A percentile compares a stretch with the other conserved stretches of the same genome.
These are phyloP conservation scores for Xiphias gladius DNA, from an alignment of 2,113 vertebrate genomes.

Conservation along the genomic window DNA sequence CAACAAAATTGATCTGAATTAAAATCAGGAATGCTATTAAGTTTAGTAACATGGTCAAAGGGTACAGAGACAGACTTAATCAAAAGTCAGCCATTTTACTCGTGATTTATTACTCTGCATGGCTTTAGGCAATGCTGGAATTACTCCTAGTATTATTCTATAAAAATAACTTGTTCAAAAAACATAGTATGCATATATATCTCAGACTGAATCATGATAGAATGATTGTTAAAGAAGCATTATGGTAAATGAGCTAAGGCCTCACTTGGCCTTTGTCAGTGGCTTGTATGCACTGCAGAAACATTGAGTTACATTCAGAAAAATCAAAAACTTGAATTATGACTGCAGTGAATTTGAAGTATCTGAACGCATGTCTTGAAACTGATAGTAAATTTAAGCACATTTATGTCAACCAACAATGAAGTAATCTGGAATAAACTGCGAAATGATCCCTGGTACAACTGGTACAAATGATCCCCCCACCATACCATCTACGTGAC, in stretches of 20 bases:
- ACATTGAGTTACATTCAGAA: neutral
- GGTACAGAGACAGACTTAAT: constrained; percentile 9
- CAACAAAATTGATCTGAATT: constrained; percentile 18
- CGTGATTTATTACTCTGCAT: no score
- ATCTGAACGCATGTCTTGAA: neutral
- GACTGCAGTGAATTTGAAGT: neutral
- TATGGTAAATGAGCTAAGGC: no score
- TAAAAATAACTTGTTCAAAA: no score
- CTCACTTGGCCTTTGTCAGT: no score
- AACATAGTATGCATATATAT: no score
- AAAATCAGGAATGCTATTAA: neutral
- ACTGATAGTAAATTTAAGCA: neutral
- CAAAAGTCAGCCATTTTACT: constrained; percentile 13
- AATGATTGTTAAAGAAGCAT: no score
- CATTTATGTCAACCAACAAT: neutral
- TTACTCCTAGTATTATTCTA: no score
- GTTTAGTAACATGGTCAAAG: constrained; percentile 21
- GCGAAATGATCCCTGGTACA: no score
- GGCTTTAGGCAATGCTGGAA: no score
- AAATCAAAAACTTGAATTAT: neutral
- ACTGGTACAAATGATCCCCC: no score
- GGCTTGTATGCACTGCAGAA: neutral
- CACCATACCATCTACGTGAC: no score
- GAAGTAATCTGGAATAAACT: neutral
- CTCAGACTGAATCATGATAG: no score